phyloP scores from a whole-genome alignment of 2,888 invertebrate genomes.

The Drosophila testacea region DNA sequence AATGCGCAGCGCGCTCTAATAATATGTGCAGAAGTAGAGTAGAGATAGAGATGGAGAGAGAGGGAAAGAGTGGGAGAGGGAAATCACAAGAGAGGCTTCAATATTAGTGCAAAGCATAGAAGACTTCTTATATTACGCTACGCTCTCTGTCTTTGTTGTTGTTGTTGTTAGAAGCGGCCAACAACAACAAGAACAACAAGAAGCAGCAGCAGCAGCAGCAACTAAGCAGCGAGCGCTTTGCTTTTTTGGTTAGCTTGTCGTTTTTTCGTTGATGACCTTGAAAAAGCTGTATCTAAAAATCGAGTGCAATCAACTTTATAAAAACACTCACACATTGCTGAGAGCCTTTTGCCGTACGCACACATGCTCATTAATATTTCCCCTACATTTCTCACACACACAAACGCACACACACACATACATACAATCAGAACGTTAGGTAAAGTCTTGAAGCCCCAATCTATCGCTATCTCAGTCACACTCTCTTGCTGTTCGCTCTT shows the following conservation, averaged over 20 bases:
- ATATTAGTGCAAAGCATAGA: slow-evolving; percentile 37
- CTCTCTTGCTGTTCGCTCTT: slow-evolving; percentile 21
- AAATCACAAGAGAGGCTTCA: slow-evolving; percentile 45
- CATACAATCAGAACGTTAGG: slow-evolving; percentile 59
- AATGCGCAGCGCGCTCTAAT: slow-evolving; percentile 38
- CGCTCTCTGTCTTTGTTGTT: slow-evolving; percentile 1
- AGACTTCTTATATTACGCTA: slow-evolving; percentile 13
- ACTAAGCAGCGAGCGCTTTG: slow-evolving; percentile 55
- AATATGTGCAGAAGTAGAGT: slow-evolving; percentile 6
- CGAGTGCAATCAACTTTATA: slow-evolving; percentile 85
- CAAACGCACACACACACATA: slow-evolving; percentile 30
- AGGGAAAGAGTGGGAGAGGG: neutral
- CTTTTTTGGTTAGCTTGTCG: slow-evolving; percentile 68
- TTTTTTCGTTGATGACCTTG: slow-evolving; percentile 83
- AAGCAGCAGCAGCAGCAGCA: slow-evolving; percentile 9
- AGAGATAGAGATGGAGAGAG: neutral
- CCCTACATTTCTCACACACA: slow-evolving; percentile 63
- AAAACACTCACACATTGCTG: slow-evolving; percentile 54
- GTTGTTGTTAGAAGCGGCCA: slow-evolving; percentile 52
- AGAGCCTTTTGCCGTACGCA: slow-evolving; percentile 37
- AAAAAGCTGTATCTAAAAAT: slow-evolving; percentile 85
- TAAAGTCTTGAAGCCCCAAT: slow-evolving; percentile 68
- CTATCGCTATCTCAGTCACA: slow-evolving; percentile 31
- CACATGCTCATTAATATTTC: slow-evolving; percentile 66
- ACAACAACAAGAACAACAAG: neutral